phyloP scores from a whole-genome alignment of 2,888 invertebrate genomes.

The Dynastes hyllus region DNA sequence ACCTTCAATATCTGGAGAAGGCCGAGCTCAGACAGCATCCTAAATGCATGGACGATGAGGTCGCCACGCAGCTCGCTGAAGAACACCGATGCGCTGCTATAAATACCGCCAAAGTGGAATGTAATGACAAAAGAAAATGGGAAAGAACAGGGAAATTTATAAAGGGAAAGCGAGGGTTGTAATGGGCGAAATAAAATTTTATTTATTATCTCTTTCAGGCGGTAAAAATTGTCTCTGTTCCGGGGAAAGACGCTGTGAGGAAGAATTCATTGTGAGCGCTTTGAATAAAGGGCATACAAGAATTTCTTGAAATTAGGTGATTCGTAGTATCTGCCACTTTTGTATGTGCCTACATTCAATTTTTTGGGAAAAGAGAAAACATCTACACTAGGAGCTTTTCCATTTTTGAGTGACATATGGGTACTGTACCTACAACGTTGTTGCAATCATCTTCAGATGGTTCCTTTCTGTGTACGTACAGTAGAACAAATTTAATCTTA shows the following conservation, averaged over 20 bases:
- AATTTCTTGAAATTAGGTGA: constrained; percentile 34
- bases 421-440: no score
- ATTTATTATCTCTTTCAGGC: constrained; percentile 27
- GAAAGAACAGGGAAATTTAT: neutral
- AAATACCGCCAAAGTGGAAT: constrained; percentile 1
- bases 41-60: neutral
- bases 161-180: neutral
- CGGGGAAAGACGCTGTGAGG: neutral
- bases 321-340: constrained; percentile 9
- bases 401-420: no score
- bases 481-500: no score
- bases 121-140: neutral
- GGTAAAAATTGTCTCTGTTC: neutral
- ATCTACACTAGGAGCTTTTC: no score
- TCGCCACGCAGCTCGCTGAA: neutral
- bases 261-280: constrained; percentile 17
- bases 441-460: no score
- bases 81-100: constrained; percentile 3
- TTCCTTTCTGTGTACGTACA: no score
- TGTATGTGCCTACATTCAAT: no score
- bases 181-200: constrained; percentile 15
- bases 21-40: constrained; percentile 8
- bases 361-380: neutral
- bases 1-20: constrained; percentile 5
- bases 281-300: neutral